Evolutionary conservation across 1,140 invertebrate genomes (phyloP).

Genomic region (Temnothorax nylanderi): DNA sequence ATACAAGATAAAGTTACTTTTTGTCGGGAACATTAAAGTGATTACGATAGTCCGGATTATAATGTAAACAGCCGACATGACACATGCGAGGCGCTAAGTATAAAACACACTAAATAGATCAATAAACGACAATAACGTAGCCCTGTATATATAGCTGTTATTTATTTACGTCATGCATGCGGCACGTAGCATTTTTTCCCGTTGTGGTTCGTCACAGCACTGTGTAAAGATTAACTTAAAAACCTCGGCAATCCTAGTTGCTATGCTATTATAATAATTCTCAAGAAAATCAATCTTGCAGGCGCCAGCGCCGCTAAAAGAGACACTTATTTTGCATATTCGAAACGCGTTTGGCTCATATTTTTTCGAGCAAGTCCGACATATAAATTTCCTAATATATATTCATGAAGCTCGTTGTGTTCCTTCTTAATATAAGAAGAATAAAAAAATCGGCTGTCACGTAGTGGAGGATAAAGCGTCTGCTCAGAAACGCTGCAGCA

Average conservation of each 20-base stretch:
- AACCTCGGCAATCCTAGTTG: not conserved
- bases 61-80: slow-evolving; percentile 1
- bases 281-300: not conserved
- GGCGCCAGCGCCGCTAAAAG: not conserved
- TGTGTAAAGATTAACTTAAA: slow-evolving; percentile 29
- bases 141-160: slow-evolving; percentile 39
- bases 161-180: slow-evolving; percentile 54
- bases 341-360: not conserved
- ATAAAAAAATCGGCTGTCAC: not conserved
- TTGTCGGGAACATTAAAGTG: not conserved
- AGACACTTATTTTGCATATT: slow-evolving; percentile 16
- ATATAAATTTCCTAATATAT: not conserved
- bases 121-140: slow-evolving; percentile 52
- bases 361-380: not conserved
- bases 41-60: not conserved
- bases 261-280: not conserved
- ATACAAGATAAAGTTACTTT: not conserved
- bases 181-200: slow-evolving; percentile 17
- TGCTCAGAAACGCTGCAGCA: too few species aligned
- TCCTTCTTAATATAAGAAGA: not conserved
- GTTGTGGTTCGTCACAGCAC: not conserved
- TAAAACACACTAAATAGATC: slow-evolving; percentile 53
- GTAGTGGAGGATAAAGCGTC: not conserved
- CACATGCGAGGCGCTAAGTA: slow-evolving; percentile 25
- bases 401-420: slow-evolving; percentile 3